Base-by-base conservation (phyloP, 2,888 invertebrate species). In the Bellardia bayeri region DNA sequence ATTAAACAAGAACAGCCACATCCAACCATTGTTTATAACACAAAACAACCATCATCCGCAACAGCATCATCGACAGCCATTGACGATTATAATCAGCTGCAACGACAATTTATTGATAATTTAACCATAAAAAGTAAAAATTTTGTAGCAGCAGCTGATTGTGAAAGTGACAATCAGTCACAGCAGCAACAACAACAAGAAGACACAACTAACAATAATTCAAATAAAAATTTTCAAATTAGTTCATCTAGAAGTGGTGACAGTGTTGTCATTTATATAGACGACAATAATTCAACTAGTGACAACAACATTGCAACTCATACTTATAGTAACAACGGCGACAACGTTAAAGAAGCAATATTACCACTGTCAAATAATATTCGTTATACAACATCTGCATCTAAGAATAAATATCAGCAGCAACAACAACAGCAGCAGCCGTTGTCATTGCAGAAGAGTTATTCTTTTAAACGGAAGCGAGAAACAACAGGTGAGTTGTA, bases 201-300 rank as follows among this genome's bases (percentile, higher is more conserved):
- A 16, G 63, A 64, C 51, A 42, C 54, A 42, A 54, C 33, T 61
- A 33, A 7, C 6, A 81, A 42, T 8, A 66, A 72, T 42, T 13
- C 64, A 64, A 37, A 23, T 23, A 23, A 23, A 23, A 23, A 45
- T 58, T 74, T 82, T 45, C 42, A 64, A 45, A 33, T 45, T 56
- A 82, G n/a, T 49, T 49, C 66, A 61, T 61, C 54, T 11, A 51
- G 72, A 63, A 64, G 75, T 58, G 37, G 71, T 71, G 84, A 51
- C 76, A 86, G 87, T 79, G 82, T 88, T 75, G 88, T 88, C 71
- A 86, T 89, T 69, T 91, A 89, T 66, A 84, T 89, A 40, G 90
- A 91, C 89, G 72, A 88, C 30, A 89, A 88, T 88, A 79, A 72
- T 82, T 87, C 88, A 86, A 81, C 56, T 81, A 87, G 63, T 84